Conservation (phyloP, 2,888 invertebrate genomes). For the Helleia helle region DNA sequence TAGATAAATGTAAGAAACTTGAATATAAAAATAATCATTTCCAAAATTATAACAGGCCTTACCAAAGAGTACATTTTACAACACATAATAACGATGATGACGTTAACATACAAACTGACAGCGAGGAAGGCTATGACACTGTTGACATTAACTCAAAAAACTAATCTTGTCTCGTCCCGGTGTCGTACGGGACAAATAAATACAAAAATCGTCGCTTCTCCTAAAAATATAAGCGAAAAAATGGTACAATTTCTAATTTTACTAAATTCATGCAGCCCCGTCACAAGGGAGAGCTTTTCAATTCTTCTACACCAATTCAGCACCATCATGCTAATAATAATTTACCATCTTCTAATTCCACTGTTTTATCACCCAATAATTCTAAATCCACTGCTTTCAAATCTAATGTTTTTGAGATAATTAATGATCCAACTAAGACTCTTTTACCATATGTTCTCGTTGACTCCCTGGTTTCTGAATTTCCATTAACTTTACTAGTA, state of each 20-base stretch:
- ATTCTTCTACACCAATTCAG: no score
- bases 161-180: neutral
- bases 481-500: constrained; percentile 18
- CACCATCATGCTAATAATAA: neutral
- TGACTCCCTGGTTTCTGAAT: constrained; percentile 16
- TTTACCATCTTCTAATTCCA: neutral
- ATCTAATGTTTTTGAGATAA: constrained; percentile 17
- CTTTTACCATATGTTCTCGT: constrained; percentile 19
- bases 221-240: neutral
- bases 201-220: constrained; percentile 9
- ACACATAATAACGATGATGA: neutral
- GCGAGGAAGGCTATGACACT: constrained; percentile 5
- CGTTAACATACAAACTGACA: neutral
- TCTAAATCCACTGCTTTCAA: constrained; percentile 5
- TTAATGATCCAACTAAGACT: constrained; percentile 15
- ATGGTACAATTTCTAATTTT: neutral
- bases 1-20: neutral
- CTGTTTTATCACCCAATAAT: neutral
- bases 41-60: neutral
- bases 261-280: neutral
- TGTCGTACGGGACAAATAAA: neutral
- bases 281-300: neutral
- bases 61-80: neutral
- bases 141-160: constrained; percentile 1
- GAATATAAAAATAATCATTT: neutral